A percentile compares a stretch with the other conserved stretches of the same genome.
Conservation (phyloP, 37 sponge, comb jelly and placozoan genomes). For the Agelas oroides region DNA sequence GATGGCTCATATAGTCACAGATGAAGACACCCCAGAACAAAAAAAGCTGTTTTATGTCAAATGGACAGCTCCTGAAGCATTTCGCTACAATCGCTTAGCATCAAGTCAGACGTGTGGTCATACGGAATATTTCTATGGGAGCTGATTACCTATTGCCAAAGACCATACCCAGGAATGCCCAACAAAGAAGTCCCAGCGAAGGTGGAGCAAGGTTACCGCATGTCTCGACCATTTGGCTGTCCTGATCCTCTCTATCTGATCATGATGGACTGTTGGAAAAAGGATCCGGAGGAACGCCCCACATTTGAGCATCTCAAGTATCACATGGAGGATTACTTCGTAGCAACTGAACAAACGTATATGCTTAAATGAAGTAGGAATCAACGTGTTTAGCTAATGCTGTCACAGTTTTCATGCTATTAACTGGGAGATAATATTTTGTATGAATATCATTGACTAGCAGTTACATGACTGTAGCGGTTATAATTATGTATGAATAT, state of each 20-base stretch:
- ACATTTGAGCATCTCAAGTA: not conserved
- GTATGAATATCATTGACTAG: no score
- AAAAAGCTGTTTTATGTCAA: not conserved
- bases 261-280: slow-evolving; percentile 5
- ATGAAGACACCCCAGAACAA: not conserved
- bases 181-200: not conserved
- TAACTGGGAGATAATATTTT: no score
- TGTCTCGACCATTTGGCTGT: slow-evolving; percentile 14
- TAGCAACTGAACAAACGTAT: slow-evolving; percentile 75
- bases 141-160: not conserved
- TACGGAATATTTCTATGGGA: slow-evolving; percentile 7
- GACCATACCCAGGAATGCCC: slow-evolving; percentile 5
- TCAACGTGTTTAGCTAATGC: no score
- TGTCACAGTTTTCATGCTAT: no score
- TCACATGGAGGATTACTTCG: no score
- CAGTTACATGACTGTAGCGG: no score
- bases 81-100: not conserved
- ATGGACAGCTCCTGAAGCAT: slow-evolving; percentile 2
- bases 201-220: slow-evolving; percentile 1
- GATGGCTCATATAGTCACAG: not conserved
- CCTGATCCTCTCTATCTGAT: slow-evolving; percentile 2
- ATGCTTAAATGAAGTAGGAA: slow-evolving; percentile 59
- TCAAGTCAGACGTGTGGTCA: slow-evolving; percentile 18
- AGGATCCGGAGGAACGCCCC: not conserved
- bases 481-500: no score